These are phyloP conservation scores for Anguilla megastoma DNA, from an alignment of 2,797 vertebrate species.

Conservation along the genomic window DNA sequence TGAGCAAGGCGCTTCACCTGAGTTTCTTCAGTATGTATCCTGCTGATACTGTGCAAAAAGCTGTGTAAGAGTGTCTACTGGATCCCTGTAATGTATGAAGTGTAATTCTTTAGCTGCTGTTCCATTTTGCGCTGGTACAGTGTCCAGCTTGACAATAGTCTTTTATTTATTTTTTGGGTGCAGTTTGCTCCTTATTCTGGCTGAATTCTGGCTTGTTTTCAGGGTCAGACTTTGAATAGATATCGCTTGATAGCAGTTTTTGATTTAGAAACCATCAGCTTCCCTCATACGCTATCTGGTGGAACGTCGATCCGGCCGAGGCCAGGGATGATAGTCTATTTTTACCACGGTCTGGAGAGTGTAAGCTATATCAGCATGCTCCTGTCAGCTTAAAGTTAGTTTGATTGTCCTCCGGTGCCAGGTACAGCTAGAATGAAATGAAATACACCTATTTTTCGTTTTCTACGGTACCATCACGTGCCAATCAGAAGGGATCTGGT, in stretches of 20 bases:
- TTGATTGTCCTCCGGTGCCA: neutral
- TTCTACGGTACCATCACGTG: neutral
- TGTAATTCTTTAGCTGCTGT: neutral
- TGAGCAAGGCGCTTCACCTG: neutral
- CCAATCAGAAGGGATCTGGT: neutral
- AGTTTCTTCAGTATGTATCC: neutral
- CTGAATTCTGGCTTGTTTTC: neutral
- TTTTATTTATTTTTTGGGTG: neutral
- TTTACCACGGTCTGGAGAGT: neutral
- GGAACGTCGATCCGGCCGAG: neutral
- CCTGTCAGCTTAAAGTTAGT: neutral
- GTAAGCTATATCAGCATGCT: neutral
- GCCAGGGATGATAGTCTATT: neutral
- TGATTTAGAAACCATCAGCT: neutral
- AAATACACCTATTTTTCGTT: neutral
- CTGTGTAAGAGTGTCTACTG: neutral
- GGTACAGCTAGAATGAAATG: neutral
- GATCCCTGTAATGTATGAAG: too few relatives aligned
- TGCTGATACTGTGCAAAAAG: neutral
- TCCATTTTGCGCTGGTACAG: neutral
- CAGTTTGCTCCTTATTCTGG: neutral
- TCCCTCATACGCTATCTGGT: neutral
- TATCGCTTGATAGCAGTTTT: neutral
- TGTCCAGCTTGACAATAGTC: neutral
- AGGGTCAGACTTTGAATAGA: neutral